These are phyloP conservation scores for Brenthis ino DNA, from an alignment of 2,888 invertebrate genomes.

Conservation along the genomic window DNA sequence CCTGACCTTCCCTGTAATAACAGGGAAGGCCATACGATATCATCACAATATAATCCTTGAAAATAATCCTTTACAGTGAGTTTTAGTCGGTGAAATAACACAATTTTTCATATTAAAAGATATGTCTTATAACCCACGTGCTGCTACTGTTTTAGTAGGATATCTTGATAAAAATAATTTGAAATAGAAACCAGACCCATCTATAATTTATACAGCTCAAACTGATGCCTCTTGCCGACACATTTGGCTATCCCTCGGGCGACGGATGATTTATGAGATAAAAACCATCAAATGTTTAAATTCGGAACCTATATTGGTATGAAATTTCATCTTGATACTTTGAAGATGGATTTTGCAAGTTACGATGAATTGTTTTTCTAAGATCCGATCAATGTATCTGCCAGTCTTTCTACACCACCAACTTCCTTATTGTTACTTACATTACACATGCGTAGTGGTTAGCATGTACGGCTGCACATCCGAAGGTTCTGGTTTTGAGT, in stretches of 20 bases:
- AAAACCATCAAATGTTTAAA: slow-evolving; percentile 23
- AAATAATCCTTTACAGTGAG: too few species aligned
- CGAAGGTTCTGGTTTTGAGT: too few species aligned
- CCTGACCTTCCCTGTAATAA: too few species aligned
- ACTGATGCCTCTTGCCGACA: slow-evolving; percentile 25
- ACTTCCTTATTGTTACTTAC: background rate
- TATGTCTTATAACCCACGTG: too few species aligned
- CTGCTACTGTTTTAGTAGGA: slow-evolving; percentile 10
- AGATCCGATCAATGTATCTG: background rate
- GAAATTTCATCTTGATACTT: slow-evolving; percentile 29
- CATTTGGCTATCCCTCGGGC: slow-evolving; percentile 29
- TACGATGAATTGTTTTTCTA: slow-evolving; percentile 24
- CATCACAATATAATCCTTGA: too few species aligned
- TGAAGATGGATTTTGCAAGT: slow-evolving; percentile 7
- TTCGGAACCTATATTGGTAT: slow-evolving; percentile 24
- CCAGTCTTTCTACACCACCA: background rate
- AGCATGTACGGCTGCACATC: too few species aligned
- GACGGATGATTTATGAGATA: slow-evolving; percentile 31
- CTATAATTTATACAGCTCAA: slow-evolving; percentile 29
- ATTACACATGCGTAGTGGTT: background rate
- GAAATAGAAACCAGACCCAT: slow-evolving; percentile 2
- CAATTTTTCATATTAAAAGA: too few species aligned
- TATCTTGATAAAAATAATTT: slow-evolving; percentile 16
- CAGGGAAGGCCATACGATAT: too few species aligned
- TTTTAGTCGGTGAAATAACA: too few species aligned